These are phyloP conservation scores for Notarius lentiginosus DNA, from an alignment of 2,113 vertebrate genomes.

Conservation along the genomic window DNA sequence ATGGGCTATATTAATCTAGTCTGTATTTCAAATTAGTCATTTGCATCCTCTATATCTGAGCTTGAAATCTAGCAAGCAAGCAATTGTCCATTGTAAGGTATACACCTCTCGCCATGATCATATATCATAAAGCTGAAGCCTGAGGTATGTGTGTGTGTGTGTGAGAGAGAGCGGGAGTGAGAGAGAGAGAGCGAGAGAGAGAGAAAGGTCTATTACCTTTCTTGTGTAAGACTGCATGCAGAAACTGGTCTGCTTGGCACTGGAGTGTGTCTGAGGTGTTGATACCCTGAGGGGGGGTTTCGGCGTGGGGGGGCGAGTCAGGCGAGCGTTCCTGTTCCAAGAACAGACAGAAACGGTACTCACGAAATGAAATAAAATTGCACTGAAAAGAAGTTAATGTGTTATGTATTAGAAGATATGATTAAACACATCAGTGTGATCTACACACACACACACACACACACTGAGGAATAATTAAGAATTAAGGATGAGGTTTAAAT, in stretches of 20 bases:
- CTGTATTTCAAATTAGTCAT: background rate
- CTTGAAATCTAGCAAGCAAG: background rate
- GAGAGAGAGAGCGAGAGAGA: background rate
- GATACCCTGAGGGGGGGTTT: conserved; percentile 51
- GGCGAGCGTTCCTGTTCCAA: conserved; percentile 34
- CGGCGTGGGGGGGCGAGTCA: conserved; percentile 46
- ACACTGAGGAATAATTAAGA: background rate
- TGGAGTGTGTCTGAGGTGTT: conserved; percentile 54
- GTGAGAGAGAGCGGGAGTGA: no score
- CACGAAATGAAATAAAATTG: background rate
- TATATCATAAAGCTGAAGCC: background rate
- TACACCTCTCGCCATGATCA: background rate
- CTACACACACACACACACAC: background rate
- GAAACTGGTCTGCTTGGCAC: conserved; percentile 93
- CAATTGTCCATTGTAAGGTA: background rate
- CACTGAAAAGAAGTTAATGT: background rate
- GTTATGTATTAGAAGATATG: no score
- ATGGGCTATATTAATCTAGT: background rate
- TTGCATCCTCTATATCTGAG: background rate
- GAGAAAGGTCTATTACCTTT: conserved; percentile 79
- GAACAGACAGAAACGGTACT: background rate
- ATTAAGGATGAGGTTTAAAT: background rate
- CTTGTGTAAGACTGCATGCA: conserved; percentile 98
- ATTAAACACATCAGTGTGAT: background rate
- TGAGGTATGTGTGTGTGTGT: background rate